phyloP scores from a whole-genome alignment of 2,113 vertebrate genomes.

The Hippoglossus stenolepis region DNA sequence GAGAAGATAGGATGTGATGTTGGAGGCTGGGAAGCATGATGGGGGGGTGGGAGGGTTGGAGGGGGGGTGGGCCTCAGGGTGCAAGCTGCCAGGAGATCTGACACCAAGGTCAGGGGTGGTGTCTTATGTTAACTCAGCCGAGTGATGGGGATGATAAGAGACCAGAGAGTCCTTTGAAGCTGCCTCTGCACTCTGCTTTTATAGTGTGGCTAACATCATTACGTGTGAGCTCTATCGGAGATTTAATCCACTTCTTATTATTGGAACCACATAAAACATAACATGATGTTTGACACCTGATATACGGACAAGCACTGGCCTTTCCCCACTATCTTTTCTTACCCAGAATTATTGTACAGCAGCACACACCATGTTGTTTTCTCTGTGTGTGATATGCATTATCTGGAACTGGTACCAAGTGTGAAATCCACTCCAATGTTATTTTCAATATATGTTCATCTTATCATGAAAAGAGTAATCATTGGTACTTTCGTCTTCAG shows the following conservation, averaged over 20 bases:
- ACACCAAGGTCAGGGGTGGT: conserved; percentile 60
- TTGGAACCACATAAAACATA: not conserved
- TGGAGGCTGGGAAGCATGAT: not conserved
- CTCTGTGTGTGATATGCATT: not conserved
- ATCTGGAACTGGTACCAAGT: not conserved
- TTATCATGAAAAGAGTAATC: not conserved
- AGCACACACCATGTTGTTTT: not conserved
- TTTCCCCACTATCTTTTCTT: not conserved
- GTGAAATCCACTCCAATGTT: not conserved
- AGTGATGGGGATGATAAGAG: conserved; percentile 54
- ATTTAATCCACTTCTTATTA: conserved; percentile 20
- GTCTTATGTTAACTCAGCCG: conserved; percentile 48
- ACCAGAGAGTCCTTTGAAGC: conserved; percentile 17
- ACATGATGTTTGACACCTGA: conserved; percentile 28
- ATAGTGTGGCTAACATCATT: not conserved
- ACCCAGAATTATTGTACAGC: not conserved
- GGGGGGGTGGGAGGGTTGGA: not conserved
- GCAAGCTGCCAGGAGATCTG: conserved; percentile 62
- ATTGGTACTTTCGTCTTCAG: not conserved
- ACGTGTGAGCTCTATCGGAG: conserved; percentile 7
- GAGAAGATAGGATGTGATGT: conserved; percentile 35
- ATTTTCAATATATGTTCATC: not conserved
- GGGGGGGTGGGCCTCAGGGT: not conserved
- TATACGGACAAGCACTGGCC: not conserved
- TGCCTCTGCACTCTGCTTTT: not conserved